Base-by-base conservation (phyloP, 2,797 vertebrate genomes). In the Gadopsis marmoratus region DNA sequence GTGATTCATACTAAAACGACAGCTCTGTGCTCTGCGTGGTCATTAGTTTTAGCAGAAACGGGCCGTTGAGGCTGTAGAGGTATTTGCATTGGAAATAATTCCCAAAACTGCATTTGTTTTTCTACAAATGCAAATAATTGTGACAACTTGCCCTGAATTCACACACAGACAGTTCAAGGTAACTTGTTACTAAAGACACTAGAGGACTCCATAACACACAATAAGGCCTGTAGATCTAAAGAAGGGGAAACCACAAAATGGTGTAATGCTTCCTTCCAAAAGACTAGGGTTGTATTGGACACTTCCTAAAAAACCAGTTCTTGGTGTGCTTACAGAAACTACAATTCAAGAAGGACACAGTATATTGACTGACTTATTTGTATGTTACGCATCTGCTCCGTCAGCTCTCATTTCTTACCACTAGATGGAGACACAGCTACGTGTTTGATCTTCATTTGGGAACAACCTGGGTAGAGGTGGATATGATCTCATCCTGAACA, bases 391-490 rank as follows among this genome's bases (percentile, higher is more conserved):
- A 51, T n/a, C 11, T 7, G 3, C 7, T 12, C 21, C 6, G 10
- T 53, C 50, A 55, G 31, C 31, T 33, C 48, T 53, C 4, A 2
- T 29, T 8, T 59, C 2, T 75, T 11, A 62, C 92, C 93, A 92
- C 87, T 85, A 94, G 94, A 88, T 92, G 92, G 93, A 80, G 90
- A 86, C 88, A 86, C 41, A 55, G 79, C 37, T 74, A 21, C 69
- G 71, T 72, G 51, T 74, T 68, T 72, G 26, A 76, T 55, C 47
- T 74, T 51, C 4, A 69, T 64, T 65, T 50, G 33, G 61, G 29
- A 26, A 31, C 43, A 31, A 9, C 45, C 47, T 63, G 39, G 64
- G 39, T 43, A 64, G 64, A 75, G 17, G 50, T 29, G 53, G 31
- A 59, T 2, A 73, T 73, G 83, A 88, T 56, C 41, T 76, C 48